Evolutionary conservation across 2,113 vertebrate genomes (phyloP).

Genomic region (Phalacrocorax carbo): DNA sequence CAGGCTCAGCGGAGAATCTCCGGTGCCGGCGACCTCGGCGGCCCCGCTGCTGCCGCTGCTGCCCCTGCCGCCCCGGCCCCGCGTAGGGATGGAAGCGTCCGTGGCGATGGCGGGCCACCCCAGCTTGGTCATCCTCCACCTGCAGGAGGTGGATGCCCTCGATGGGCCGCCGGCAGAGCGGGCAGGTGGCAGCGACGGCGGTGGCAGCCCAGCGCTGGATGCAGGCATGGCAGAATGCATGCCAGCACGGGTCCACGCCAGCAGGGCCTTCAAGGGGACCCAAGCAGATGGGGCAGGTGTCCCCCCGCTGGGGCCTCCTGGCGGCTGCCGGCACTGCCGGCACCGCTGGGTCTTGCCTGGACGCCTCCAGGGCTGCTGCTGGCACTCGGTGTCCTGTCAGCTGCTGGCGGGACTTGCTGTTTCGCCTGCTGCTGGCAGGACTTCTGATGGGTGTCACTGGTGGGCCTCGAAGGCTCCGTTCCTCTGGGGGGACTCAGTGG

Average conservation of each 20-base stretch:
- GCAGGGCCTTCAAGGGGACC: not conserved
- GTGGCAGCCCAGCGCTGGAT: not conserved
- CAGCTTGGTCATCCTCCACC: not conserved
- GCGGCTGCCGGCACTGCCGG: accelerated
- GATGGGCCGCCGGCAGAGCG: not conserved
- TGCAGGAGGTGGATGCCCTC: too few species aligned
- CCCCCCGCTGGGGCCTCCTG: not conserved
- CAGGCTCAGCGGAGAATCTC: too few species aligned
- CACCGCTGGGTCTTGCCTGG: accelerated
- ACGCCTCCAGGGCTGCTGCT: not conserved
- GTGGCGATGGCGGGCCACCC: accelerated
- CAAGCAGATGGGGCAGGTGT: not conserved
- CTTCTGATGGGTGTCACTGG: not conserved
- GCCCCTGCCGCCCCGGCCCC: too few species aligned
- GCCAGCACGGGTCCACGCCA: not conserved
- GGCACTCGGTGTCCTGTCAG: not conserved
- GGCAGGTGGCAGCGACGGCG: not conserved
- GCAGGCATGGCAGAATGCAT: not conserved
- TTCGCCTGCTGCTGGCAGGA: not conserved
- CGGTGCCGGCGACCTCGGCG: too few species aligned
- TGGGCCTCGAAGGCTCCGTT: not conserved
- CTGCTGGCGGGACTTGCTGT: not conserved
- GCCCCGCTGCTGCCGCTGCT: not conserved
- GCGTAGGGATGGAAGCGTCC: too few species aligned
- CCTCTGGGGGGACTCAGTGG: not conserved